Conservation (phyloP, 2,113 vertebrate species). For the Caloenas nicobarica region DNA sequence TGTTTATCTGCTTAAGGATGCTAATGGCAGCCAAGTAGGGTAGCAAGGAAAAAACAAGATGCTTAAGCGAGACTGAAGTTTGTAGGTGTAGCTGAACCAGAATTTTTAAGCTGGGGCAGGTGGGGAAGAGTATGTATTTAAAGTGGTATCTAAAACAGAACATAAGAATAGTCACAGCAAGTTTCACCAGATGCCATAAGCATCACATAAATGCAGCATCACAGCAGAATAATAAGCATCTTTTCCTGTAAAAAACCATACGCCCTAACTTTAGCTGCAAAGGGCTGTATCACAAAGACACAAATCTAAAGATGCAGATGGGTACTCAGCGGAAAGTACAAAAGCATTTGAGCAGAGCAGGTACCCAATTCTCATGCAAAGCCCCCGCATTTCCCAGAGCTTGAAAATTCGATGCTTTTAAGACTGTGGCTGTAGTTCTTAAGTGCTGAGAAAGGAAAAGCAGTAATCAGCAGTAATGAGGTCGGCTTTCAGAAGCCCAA, state of each 20-base stretch:
- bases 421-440: neutral
- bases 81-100: neutral
- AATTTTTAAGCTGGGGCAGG: neutral
- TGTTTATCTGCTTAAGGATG: neutral
- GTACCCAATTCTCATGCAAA: slow-evolving; percentile 11
- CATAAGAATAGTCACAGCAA: neutral
- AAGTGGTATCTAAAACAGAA: neutral
- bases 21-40: neutral
- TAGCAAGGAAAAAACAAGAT: neutral
- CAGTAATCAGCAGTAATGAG: neutral
- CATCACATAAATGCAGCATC: neutral
- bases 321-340: neutral
- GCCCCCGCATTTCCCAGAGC: neutral
- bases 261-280: neutral
- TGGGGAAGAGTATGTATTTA: neutral
- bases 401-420: neutral
- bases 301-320: neutral
- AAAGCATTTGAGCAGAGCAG: neutral
- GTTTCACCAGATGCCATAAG: neutral
- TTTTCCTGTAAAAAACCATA: neutral
- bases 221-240: neutral
- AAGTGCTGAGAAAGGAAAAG: slow-evolving; percentile 5
- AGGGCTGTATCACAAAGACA: neutral
- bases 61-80: neutral
- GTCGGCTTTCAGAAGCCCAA: neutral